These are phyloP conservation scores for Acleris holmiana DNA, from an alignment of 2,888 invertebrate species.

Conservation along the genomic window DNA sequence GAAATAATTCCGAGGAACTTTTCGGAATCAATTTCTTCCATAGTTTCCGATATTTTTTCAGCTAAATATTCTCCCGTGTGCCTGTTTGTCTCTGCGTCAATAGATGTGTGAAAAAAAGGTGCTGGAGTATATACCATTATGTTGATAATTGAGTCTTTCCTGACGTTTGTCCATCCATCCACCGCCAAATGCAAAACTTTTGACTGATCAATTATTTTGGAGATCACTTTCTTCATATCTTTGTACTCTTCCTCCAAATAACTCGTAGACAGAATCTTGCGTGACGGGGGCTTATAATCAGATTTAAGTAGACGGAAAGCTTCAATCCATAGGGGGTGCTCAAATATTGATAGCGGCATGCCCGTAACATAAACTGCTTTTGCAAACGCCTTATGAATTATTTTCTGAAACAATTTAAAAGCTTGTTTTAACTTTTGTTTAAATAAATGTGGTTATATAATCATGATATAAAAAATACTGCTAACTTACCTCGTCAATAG, in stretches of 20 bases:
- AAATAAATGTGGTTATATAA: too few relatives aligned
- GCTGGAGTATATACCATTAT: not conserved
- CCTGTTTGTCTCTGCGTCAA: constrained; percentile 1
- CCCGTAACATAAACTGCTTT: too few relatives aligned
- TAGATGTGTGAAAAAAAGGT: constrained; percentile 1
- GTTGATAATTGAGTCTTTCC: not conserved
- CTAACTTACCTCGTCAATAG: too few relatives aligned
- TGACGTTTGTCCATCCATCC: constrained; percentile 4
- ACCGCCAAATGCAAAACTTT: constrained; percentile 1
- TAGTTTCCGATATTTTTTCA: not conserved
- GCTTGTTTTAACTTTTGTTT: too few relatives aligned
- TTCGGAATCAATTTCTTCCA: not conserved
- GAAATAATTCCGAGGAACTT: constrained; percentile 1
- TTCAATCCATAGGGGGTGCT: too few relatives aligned
- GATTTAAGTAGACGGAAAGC: too few relatives aligned
- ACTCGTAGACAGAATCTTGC: not conserved
- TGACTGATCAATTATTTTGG: not conserved
- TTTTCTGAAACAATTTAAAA: too few relatives aligned
- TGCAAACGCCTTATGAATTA: too few relatives aligned
- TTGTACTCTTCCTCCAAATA: not conserved
- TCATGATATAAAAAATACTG: too few relatives aligned
- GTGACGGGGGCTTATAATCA: too few relatives aligned
- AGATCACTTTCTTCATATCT: not conserved
- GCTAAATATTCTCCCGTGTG: constrained; percentile 1
- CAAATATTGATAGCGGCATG: too few relatives aligned